Percentiles rank a stretch among this genome's conserved stretches.
These are phyloP conservation scores for Betta splendens DNA, from an alignment of 2,797 vertebrate species.

Conservation along the genomic window DNA sequence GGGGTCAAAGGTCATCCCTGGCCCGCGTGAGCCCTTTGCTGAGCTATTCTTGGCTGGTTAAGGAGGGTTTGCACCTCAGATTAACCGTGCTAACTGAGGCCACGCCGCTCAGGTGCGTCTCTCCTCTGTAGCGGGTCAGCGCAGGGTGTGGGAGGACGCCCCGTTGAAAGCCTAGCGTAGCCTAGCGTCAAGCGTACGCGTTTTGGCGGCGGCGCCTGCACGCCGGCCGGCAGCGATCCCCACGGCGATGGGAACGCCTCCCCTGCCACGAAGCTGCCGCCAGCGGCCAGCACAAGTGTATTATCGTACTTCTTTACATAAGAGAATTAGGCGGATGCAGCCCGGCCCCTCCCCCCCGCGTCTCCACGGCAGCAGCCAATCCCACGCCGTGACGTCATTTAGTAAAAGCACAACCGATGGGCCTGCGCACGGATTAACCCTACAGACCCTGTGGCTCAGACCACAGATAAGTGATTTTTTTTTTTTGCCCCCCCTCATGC, in stretches of 20 bases:
- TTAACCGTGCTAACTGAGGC: conserved; percentile 77
- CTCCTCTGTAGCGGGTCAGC: conserved; percentile 19
- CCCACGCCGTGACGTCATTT: conserved; percentile 74
- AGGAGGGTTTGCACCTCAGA: conserved; percentile 80
- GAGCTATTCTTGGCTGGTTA: conserved; percentile 76
- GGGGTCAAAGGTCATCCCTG: conserved; percentile 55
- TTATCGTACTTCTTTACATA: conserved; percentile 82
- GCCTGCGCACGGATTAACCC: conserved; percentile 81
- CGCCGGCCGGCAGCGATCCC: conserved; percentile 20
- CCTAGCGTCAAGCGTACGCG: conserved; percentile 15
- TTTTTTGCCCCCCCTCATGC: conserved; percentile 17
- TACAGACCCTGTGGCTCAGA: conserved; percentile 78
- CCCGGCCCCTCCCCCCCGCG: conserved; percentile 43
- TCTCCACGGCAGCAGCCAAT: conserved; percentile 70
- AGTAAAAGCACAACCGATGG: conserved; percentile 83
- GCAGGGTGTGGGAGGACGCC: neutral
- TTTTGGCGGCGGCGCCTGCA: too few relatives aligned
- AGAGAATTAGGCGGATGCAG: conserved; percentile 78
- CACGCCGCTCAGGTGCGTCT: conserved; percentile 40
- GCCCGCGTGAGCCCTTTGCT: conserved; percentile 48
- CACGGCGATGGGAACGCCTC: conserved; percentile 34
- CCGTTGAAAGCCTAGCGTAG: conserved; percentile 5
- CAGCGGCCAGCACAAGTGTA: conserved; percentile 65
- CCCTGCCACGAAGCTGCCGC: conserved; percentile 55
- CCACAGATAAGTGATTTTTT: conserved; percentile 79